Base-by-base conservation (phyloP, 2,797 vertebrate species). In the Chaetophractus vellerosus region DNA sequence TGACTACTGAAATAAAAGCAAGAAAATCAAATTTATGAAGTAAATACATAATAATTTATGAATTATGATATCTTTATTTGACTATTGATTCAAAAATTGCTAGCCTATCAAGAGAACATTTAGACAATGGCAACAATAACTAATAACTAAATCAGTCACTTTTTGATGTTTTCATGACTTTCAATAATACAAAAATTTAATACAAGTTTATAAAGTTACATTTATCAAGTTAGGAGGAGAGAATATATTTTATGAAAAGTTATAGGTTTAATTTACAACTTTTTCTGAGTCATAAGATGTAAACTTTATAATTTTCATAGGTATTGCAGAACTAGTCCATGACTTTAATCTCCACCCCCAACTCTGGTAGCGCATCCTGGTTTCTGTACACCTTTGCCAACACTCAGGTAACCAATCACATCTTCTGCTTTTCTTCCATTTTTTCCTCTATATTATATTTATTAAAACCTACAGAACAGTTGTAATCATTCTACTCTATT, bases 141-240 rank as follows among this genome's bases (percentile, higher is more conserved):
- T 38, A 38, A 38, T 38, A 38, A 6, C 38, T 38, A 38, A 38
- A 38, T 26, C 2, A 83, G 12, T 48, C 23, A 38, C 26, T 23
- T 75, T 19, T 48, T 92, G n/a, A 28, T 59, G 82, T 19, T 71
- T 66, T 83, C 19, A 11, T 92, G 26, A 83, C 75, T 88, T 88
- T 63, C 10, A 74, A 5, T 52, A n/a, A 68, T 21, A 31, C 2
- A 68, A 61, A 78, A 68, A 82, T 55, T 52, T 59, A 59, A 50
- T n/a, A 90, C 66, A 31, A 82, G 31, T 48, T 38, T 26, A 76
- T 63, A 14, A 24, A 69, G 14, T 5, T 59, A 57, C 38, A 28
- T 71, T 69, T 88, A 18, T 59, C 11, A 88, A 88, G 59, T 24
- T 38, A 31, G 19, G 12, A 59, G 24, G 0, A 21, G 9, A 78